Conservation (phyloP, 2,797 vertebrate species). For the Capromys pilorides region DNA sequence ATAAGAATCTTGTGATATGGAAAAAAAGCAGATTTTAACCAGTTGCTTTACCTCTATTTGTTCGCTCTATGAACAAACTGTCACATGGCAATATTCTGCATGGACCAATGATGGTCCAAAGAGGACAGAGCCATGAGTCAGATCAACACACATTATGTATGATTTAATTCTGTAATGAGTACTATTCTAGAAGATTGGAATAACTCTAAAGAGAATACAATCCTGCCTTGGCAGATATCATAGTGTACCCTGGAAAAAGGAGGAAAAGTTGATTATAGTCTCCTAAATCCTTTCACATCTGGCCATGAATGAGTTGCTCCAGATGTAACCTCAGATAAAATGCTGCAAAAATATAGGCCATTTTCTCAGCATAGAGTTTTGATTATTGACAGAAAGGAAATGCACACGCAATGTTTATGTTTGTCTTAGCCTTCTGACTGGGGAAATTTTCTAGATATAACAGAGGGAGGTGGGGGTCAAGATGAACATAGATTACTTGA, state of each 20-base stretch:
- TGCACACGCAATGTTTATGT: background rate
- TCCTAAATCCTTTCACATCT: background rate
- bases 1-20: background rate
- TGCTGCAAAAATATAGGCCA: background rate
- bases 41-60: background rate
- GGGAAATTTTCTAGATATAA: background rate
- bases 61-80: background rate
- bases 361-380: background rate
- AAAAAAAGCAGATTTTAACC: background rate
- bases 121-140: background rate
- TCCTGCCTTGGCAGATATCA: background rate
- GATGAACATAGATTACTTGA: background rate
- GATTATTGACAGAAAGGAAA: background rate
- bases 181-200: background rate
- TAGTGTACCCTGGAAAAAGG: background rate
- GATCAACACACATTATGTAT: background rate
- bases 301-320: background rate
- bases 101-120: background rate
- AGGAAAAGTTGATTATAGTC: background rate
- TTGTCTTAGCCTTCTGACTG: background rate
- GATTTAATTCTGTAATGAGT: background rate
- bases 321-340: background rate
- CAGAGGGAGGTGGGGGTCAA: background rate
- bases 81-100: background rate
- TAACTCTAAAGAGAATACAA: background rate